phyloP scores from a whole-genome alignment of 2,797 vertebrate species.

The Aphelocoma californica region DNA sequence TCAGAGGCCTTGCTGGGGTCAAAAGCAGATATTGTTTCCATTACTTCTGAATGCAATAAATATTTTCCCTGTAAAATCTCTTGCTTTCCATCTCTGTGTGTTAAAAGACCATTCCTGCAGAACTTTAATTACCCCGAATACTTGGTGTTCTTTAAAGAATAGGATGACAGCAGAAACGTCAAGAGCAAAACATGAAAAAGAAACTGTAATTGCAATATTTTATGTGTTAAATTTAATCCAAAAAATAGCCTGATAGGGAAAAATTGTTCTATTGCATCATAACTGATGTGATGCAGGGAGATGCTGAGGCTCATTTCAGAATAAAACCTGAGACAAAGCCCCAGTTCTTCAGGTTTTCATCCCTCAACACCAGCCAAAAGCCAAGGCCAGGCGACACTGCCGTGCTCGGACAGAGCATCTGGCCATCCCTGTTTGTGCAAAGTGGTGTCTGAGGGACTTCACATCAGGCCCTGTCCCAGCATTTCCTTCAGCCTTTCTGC shows the following conservation, averaged over 20 bases:
- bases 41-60: neutral
- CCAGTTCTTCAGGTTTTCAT: neutral
- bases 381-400: neutral
- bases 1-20: neutral
- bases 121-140: neutral
- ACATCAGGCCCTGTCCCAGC: neutral
- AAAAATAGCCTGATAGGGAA: neutral
- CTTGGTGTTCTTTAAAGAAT: neutral
- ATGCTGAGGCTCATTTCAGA: neutral
- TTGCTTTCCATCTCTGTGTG: neutral
- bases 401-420: rapidly evolving
- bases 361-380: neutral
- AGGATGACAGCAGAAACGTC: neutral
- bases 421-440: neutral
- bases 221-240: neutral
- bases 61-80: neutral
- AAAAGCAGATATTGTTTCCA: neutral
- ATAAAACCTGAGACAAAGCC: neutral
- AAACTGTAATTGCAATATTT: neutral
- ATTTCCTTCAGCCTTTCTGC: neutral
- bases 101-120: neutral
- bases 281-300: neutral
- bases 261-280: neutral
- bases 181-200: neutral
- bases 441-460: neutral